phyloP scores from a whole-genome alignment of 1,140 invertebrate species.

The Sycophila sp. region DNA sequence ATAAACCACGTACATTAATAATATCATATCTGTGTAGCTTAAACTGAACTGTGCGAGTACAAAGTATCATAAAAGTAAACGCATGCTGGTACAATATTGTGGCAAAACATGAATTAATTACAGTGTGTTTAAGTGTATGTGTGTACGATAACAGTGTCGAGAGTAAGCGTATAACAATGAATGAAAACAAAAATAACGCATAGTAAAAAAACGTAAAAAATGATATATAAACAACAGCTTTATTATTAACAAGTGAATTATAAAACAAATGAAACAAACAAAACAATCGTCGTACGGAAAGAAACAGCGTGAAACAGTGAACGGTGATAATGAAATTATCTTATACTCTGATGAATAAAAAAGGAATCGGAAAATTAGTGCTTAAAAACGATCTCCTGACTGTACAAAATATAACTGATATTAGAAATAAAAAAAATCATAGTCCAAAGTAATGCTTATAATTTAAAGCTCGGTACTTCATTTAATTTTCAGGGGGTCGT shows the following conservation, averaged over 20 bases:
- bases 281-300: conserved; percentile 35
- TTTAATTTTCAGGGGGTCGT: no score
- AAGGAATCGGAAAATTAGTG: conserved; percentile 10
- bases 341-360: background rate
- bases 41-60: background rate
- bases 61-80: conserved; percentile 4
- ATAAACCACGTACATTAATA: conserved; percentile 29
- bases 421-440: background rate
- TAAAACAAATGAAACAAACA: conserved; percentile 50
- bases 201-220: conserved; percentile 39
- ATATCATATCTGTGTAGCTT: background rate
- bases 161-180: conserved; percentile 33
- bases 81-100: no score
- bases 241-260: conserved; percentile 52
- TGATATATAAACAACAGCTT: conserved; percentile 42
- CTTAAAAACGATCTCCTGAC: conserved; percentile 10
- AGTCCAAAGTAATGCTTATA: background rate
- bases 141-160: background rate
- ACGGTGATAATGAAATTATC: conserved; percentile 14
- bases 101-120: conserved; percentile 30
- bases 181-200: conserved; percentile 40
- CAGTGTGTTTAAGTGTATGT: conserved; percentile 6
- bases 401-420: conserved; percentile 25
- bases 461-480: no score
- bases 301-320: background rate